Evolutionary conservation across 1,140 invertebrate genomes (phyloP).

Genomic region (Holcopasites calliopsidis): DNA sequence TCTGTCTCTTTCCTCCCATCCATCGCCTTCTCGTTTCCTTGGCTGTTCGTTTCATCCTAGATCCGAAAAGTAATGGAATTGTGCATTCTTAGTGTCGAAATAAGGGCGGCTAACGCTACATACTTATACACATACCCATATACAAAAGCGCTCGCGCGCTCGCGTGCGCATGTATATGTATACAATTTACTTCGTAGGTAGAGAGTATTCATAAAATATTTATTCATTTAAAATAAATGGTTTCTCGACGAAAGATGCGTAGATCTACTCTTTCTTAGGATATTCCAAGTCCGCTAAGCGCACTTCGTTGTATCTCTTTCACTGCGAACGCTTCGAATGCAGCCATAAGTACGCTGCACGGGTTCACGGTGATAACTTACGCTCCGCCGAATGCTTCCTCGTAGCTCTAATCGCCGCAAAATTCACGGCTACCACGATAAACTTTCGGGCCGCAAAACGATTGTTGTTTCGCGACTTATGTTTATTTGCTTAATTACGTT

Average conservation of each 20-base stretch:
- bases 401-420: constrained; percentile 24
- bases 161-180: constrained; percentile 76
- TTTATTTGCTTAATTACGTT: constrained; percentile 7
- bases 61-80: constrained; percentile 70
- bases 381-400: not conserved
- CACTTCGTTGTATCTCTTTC: not conserved
- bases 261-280: constrained; percentile 49
- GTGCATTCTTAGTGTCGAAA: constrained; percentile 69
- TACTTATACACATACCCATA: constrained; percentile 68
- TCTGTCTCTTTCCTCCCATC: not conserved
- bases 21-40: constrained; percentile 55
- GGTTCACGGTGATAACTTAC: not conserved
- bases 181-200: constrained; percentile 77
- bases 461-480: constrained; percentile 37
- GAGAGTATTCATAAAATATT: constrained; percentile 77
- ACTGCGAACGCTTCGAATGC: too few relatives aligned
- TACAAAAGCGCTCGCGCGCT: too few relatives aligned
- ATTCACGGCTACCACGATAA: constrained; percentile 42
- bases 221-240: constrained; percentile 77
- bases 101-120: constrained; percentile 65
- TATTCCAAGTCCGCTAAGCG: not conserved
- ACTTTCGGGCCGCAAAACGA: constrained; percentile 57
- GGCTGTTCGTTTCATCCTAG: constrained; percentile 73
- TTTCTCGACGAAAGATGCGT: constrained; percentile 68
- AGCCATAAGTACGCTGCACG: too few relatives aligned